Percentiles rank a stretch among this genome's conserved stretches.
These are phyloP conservation scores for Enteromius argenteus DNA, from an alignment of 2,797 vertebrate species.

Conservation along the genomic window DNA sequence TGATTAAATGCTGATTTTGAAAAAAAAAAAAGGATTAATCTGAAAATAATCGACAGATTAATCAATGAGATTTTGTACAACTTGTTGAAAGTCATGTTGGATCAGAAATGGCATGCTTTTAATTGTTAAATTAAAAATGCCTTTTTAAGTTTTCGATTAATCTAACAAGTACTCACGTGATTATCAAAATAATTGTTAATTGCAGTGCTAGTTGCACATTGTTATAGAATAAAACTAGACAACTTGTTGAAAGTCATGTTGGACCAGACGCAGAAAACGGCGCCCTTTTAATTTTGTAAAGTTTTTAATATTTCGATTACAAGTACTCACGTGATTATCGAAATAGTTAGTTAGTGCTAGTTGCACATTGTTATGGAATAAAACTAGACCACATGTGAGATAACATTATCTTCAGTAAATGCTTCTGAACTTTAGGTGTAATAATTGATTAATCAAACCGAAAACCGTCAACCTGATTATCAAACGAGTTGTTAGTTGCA, in stretches of 20 bases:
- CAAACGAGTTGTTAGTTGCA: background rate
- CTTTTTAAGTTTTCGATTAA: too few relatives aligned
- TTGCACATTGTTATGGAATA: background rate
- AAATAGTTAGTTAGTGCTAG: background rate
- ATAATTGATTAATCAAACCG: background rate
- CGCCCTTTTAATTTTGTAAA: too few relatives aligned
- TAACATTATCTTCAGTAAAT: background rate
- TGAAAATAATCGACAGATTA: background rate
- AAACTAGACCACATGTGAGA: background rate
- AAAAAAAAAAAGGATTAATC: background rate
- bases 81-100: background rate
- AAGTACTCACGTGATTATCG: conserved; percentile 1
- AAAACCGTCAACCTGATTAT: background rate
- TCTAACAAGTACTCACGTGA: too few relatives aligned
- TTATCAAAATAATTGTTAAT: too few relatives aligned
- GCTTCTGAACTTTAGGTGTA: background rate
- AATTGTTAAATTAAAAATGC: too few relatives aligned
- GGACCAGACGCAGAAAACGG: background rate
- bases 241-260: background rate
- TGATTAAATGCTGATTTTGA: background rate
- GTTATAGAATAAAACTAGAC: background rate
- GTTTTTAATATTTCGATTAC: too few relatives aligned
- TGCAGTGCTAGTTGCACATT: too few relatives aligned
- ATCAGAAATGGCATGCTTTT: background rate
- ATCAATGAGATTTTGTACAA: background rate